Evolutionary conservation across 2,113 vertebrate genomes (phyloP).

Genomic region (Entomyzon cyanotis): DNA sequence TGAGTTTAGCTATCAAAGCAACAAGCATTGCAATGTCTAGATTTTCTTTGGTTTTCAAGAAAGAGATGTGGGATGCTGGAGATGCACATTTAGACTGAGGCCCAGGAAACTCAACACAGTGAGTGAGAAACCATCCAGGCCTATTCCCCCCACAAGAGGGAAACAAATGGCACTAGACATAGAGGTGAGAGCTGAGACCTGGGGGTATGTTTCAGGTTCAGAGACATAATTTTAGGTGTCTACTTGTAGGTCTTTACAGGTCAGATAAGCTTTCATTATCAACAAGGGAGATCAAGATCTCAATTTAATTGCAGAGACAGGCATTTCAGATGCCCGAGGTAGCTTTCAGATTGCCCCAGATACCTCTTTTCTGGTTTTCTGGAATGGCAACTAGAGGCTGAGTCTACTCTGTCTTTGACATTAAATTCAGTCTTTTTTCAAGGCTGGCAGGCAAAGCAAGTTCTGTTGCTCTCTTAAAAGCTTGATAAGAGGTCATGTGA

Average conservation of each 20-base stretch:
- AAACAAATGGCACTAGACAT: background rate
- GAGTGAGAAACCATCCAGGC: background rate
- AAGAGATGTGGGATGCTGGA: background rate
- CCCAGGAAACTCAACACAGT: background rate
- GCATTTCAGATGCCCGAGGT: background rate
- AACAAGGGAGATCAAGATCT: background rate
- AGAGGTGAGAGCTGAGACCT: background rate
- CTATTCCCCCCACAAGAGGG: too few species aligned
- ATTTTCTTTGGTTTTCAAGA: background rate
- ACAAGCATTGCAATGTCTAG: background rate
- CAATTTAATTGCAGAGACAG: background rate
- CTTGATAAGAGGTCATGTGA: conserved; percentile 26
- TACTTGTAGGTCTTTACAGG: background rate
- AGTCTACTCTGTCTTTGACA: conserved; percentile 20
- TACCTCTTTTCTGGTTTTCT: background rate
- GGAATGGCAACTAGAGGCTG: background rate
- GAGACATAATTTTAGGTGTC: background rate
- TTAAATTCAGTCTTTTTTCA: conserved; percentile 45
- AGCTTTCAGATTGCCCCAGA: background rate
- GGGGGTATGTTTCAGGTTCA: background rate
- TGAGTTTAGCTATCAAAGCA: background rate
- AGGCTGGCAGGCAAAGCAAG: conserved; percentile 39
- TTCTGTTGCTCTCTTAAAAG: conserved; percentile 37
- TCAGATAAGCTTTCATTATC: background rate
- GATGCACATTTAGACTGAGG: background rate